Base-by-base conservation (phyloP, 1,140 invertebrate species). In the Chironomus tepperi region DNA sequence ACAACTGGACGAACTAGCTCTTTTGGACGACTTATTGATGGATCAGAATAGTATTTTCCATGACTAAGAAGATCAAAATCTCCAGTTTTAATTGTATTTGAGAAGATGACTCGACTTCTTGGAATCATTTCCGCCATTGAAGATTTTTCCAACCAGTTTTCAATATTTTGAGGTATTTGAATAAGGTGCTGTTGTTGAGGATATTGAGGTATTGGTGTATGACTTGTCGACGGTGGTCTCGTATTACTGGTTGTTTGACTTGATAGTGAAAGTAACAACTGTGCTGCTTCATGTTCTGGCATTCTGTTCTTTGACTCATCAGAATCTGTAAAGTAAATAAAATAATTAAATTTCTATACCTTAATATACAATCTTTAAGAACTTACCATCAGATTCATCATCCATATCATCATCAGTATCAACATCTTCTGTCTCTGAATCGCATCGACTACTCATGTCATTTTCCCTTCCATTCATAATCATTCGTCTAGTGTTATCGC, bases 251-350 rank as follows among this genome's bases (percentile, higher is more conserved):
- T 74, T 79, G 85, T 85, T 80, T 87, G 86, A 21, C 18, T 70
- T 0, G 90, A 91, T 10, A 96, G 83, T 76, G 92, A 93, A 10
- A 97, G 81, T 43, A 97, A 82, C 79, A 94, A 93, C 75, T 91
- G 89, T 0, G 94, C 94, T 1, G 93, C 94, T 84, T 97, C 95
- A 77, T 94, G 91, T 80, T 96, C 94, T 76, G 91, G 86, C 73
- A 88, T 79, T 16, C 88, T 83, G 3, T 87, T 87, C 78, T 87
- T 87, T 74, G 82, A 86, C 24, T 85, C 83, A 77, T 87, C 86
- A 2, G 86, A 86, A 79, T 87, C 86, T 87, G 80, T 74, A 82
- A 77, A 42, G 81, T 74, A 18, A 75, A 77, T 77, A 19, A n/a
- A 74, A 43, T 42, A 73, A 16, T 73, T 75, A 47, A 75, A 57